Conservation (phyloP, 30 jellyfish, hydroid and myxozoan species). For the Sanderia malayensis region DNA sequence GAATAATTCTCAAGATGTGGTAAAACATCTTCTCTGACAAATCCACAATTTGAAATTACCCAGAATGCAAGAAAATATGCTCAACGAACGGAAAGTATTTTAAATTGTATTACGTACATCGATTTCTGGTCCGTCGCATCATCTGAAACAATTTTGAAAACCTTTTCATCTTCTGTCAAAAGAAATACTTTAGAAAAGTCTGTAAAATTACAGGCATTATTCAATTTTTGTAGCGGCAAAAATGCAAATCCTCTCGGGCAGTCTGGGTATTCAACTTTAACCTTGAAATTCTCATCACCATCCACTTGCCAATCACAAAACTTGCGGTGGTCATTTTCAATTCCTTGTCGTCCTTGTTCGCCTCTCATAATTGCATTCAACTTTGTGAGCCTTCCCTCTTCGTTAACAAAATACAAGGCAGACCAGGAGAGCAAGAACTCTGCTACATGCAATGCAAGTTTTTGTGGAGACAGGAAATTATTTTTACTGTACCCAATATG, state of each 20-base stretch:
- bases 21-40: too few relatives aligned
- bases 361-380: not conserved
- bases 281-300: not conserved
- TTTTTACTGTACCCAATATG: not conserved
- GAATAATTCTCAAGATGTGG: too few relatives aligned
- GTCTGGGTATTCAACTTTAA: constrained; percentile 11
- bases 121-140: too few relatives aligned
- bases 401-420: not conserved
- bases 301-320: not conserved
- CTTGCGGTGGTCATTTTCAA: not conserved
- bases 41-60: too few relatives aligned
- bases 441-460: not conserved
- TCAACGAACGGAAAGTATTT: too few relatives aligned
- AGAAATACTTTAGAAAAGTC: not conserved
- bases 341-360: not conserved
- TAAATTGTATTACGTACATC: too few relatives aligned
- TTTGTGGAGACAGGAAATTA: not conserved
- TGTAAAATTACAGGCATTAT: not conserved
- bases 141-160: not conserved
- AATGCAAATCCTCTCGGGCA: constrained; percentile 21
- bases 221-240: not conserved
- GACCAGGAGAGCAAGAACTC: constrained; percentile 35
- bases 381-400: not conserved
- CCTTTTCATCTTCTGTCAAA: constrained; percentile 8
- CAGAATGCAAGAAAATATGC: too few relatives aligned